Percentiles rank a stretch among this genome's conserved stretches.
Evolutionary conservation across 2,797 vertebrate genomes (phyloP).

Genomic region (Anguilla obscura): DNA sequence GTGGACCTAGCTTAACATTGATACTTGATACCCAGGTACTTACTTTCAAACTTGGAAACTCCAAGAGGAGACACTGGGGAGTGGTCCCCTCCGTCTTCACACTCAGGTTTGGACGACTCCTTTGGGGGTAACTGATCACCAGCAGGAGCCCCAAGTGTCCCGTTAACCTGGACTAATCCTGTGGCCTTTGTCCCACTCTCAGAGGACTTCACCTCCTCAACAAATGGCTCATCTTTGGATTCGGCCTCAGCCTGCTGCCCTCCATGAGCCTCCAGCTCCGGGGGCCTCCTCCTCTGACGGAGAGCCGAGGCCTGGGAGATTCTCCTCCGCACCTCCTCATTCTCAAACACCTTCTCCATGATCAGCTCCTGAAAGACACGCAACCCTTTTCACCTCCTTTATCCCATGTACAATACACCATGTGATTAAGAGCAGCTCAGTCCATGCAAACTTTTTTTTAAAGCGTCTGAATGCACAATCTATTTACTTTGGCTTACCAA

Average conservation of each 20-base stretch:
- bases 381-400: neutral
- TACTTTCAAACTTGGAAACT: slow-evolving; percentile 82
- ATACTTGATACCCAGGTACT: slow-evolving; percentile 44
- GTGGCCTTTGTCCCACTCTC: slow-evolving; percentile 44
- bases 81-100: slow-evolving; percentile 26
- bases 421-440: neutral
- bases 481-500: neutral
- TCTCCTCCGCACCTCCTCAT: slow-evolving; percentile 72
- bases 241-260: slow-evolving; percentile 35
- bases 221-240: slow-evolving; percentile 31
- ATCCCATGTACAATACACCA: neutral
- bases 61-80: slow-evolving; percentile 55
- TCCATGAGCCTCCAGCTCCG: slow-evolving; percentile 26
- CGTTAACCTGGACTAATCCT: slow-evolving; percentile 32
- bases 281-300: slow-evolving; percentile 74
- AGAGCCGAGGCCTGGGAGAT: slow-evolving; percentile 73
- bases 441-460: neutral
- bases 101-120: slow-evolving; percentile 33
- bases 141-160: slow-evolving; percentile 26
- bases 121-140: neutral
- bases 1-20: neutral
- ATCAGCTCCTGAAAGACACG: slow-evolving; percentile 74
- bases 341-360: slow-evolving; percentile 80
- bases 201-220: slow-evolving; percentile 37
- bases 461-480: neutral